Evolutionary conservation across 2,888 invertebrate genomes (phyloP), one percentile per base, ranked within the genome.

Genomic region (Scaptodrosophila latifasciaeformis): DNA sequence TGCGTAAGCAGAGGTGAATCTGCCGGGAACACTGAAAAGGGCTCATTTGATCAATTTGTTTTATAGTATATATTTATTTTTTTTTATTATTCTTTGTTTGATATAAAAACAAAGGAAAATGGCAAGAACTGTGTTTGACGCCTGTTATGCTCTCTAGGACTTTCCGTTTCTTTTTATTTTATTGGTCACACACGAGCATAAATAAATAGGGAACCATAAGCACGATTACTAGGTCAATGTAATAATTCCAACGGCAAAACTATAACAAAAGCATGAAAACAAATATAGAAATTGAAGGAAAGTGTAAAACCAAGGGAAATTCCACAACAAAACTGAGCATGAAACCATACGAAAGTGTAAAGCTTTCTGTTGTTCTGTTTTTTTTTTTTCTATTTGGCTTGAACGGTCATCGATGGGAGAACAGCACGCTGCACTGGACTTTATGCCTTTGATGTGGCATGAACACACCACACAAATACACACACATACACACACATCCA

Each of bases 341-440:
- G 35, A 37, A 5, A 10, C 17, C 37, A 37, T 17, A 10, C 34
- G 37, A 37, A 13, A 18, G 18, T 30, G 19, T 1, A 19, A 4
- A 40, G 19, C 12, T 40, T 40, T 40, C 21, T 40, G 6, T 21
- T 31, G 9, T n/a, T 31, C n/a, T 31, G 12, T 31, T 31, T 2
- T 31, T 31, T 3, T 40, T 40, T 13, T 17, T 17, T n/a, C 21
- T n/a, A n/a, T n/a, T n/a, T n/a, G n/a, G 21, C 19, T 75, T 66
- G 77, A 72, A 66, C 75, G 70, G 70, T 70, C 77, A 72, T 72
- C 78, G 70, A 72, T 72, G 57, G 58, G 53, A 77, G 55, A 7
- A 65, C 39, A 40, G 40, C 43, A 34, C 56, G 56, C 63, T 53
- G 62, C 52, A 56, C 59, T 39, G 18, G 7, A 21, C 19, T 40